A percentile compares a stretch with the other conserved stretches of the same genome.
phyloP scores from a whole-genome alignment of 2,113 vertebrate genomes.

The Melanostigma gelatinosum region DNA sequence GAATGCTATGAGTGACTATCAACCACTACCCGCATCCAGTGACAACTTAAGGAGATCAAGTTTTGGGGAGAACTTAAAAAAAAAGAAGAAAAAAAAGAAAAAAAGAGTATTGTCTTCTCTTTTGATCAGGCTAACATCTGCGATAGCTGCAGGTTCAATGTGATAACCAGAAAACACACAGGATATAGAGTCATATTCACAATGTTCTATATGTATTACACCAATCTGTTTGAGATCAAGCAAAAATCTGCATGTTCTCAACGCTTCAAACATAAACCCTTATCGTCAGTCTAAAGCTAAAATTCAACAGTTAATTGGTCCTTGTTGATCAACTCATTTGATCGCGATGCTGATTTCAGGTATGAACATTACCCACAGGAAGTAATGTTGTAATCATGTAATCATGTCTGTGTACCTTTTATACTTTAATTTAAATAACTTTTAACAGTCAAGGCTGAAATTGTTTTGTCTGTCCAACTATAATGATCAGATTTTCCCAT shows the following conservation, averaged over 20 bases:
- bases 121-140: background rate
- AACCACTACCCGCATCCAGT: constrained; percentile 21
- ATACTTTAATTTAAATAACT: background rate
- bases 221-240: background rate
- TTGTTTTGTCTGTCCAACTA: background rate
- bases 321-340: background rate
- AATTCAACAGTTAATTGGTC: background rate
- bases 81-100: too few relatives aligned
- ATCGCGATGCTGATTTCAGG: background rate
- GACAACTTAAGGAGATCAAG: background rate
- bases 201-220: background rate
- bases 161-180: background rate
- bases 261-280: background rate
- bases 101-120: too few relatives aligned
- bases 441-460: background rate
- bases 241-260: background rate
- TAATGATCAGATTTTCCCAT: background rate
- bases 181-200: too few relatives aligned
- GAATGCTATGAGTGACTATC: constrained; percentile 44
- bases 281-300: background rate
- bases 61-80: background rate
- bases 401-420: background rate
- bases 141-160: background rate
- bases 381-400: background rate
- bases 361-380: background rate